phyloP scores from a whole-genome alignment of 2,888 invertebrate species.

The Scaeva pyrastri region DNA sequence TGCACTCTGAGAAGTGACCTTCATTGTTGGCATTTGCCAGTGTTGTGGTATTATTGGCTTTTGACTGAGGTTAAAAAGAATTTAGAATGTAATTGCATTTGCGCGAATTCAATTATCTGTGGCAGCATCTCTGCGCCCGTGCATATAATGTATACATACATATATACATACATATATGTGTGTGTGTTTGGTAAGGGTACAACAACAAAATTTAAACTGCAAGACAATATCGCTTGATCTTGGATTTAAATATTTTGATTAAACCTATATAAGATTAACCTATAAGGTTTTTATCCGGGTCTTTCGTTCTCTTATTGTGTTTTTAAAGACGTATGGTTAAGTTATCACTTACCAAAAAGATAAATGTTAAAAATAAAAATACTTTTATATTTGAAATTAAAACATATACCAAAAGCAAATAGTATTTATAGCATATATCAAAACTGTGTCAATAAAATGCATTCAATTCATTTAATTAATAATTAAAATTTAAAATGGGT shows the following conservation, averaged over 20 bases:
- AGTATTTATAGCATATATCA: no score
- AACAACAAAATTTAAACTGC: not conserved
- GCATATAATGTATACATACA: not conserved
- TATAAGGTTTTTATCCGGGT: conserved; percentile 12
- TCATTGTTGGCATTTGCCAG: conserved; percentile 75
- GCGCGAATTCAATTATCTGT: conserved; percentile 51
- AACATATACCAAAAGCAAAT: no score
- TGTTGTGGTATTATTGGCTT: conserved; percentile 58
- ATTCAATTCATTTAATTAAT: no score
- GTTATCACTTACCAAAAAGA: not conserved
- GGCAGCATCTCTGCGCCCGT: conserved; percentile 42
- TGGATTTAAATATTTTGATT: conserved; percentile 5
- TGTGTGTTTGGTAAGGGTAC: conserved; percentile 10
- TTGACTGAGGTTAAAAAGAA: conserved; percentile 66
- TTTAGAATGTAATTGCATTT: conserved; percentile 72
- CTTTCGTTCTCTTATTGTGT: not conserved
- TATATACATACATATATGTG: no score
- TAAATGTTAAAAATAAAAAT: not conserved
- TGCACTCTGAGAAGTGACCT: conserved; percentile 69
- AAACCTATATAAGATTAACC: not conserved
- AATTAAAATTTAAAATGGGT: no score
- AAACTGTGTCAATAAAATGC: no score
- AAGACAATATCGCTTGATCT: conserved; percentile 28
- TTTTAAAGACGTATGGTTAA: not conserved
- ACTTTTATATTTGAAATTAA: not conserved